Base-by-base conservation (phyloP, 2,113 vertebrate species). In the Ceyx margarethae region DNA sequence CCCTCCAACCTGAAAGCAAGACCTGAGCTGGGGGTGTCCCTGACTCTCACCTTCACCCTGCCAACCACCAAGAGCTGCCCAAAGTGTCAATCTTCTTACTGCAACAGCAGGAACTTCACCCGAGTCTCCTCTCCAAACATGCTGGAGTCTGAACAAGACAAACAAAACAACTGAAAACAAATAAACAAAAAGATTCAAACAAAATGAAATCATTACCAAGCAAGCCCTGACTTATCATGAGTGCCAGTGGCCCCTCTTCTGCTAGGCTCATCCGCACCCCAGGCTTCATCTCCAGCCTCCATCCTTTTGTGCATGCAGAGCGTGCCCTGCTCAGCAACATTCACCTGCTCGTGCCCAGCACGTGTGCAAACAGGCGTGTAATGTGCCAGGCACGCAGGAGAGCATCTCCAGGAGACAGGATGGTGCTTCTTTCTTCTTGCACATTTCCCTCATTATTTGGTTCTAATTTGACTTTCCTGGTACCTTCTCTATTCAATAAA, bases 401-500 rank as follows among this genome's bases (percentile, higher is more conserved):
- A 81, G 69, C 93, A 57, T 58, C 77, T 51, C 84, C 1, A 6
- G 46, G 58, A 33, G 81, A 40, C 53, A 43, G 50, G 75, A 73
- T 26, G 62, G 5, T 10, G 48, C 79, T 81, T 35, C 94, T 88
- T 87, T 68, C 94, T 96, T 89, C 89, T 90, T 58, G 95, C 77
- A 85, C 69, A 19, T 94, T 97, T 93, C 72, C 91, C 91, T 97
- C 91, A 74, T 97, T 96, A 96, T 97, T 97, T 96, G 82, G 84
- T 85, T 95, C 96, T 96, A 89, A 96, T 97, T 97, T 97, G 93
- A 95, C 95, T 96, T 97, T 79, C 50, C 95, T 71, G 64, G 91
- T 96, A 85, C 96, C 93, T 94, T 96, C 96, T 71, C 95, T 96
- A 78, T 97, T 97, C 97, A 97, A 94, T 92, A 97, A 97, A 97